phyloP scores from a whole-genome alignment of 30 jellyfish, hydroid and myxozoan genomes.

The Turritopsis dohrnii region DNA sequence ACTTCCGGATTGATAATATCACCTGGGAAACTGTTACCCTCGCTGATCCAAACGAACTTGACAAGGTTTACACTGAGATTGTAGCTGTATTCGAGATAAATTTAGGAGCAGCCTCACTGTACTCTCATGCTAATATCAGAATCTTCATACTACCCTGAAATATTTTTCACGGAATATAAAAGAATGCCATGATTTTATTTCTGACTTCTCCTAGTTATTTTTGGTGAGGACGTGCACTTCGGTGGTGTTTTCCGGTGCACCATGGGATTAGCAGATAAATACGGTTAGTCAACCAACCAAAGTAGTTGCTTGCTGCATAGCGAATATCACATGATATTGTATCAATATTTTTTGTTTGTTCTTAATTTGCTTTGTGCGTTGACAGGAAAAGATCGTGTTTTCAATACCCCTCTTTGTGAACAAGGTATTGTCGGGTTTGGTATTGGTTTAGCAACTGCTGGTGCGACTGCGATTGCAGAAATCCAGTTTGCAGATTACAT shows the following conservation, averaged over 20 bases:
- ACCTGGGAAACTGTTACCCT: no score
- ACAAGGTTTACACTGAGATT: no score
- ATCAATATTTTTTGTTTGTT: neutral
- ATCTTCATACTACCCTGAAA: neutral
- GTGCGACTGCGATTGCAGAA: constrained; percentile 98
- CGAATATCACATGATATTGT: no score
- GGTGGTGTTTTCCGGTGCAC: constrained; percentile 98
- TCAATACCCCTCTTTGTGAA: constrained; percentile 94
- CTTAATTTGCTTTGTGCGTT: neutral
- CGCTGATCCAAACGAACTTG: no score
- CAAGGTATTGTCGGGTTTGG: constrained; percentile 99
- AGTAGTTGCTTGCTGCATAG: neutral
- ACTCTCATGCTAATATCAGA: no score
- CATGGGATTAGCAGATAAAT: constrained; percentile 84
- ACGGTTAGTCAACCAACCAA: constrained; percentile 45
- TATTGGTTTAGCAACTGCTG: constrained; percentile 95
- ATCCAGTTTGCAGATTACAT: constrained; percentile 98
- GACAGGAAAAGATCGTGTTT: constrained; percentile 88
- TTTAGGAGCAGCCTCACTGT: no score
- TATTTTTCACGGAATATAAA: neutral
- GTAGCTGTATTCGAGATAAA: no score
- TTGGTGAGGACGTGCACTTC: constrained; percentile 97
- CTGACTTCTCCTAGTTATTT: constrained; percentile 38
- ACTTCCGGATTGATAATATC: no score
- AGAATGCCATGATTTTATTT: neutral